phyloP scores from a whole-genome alignment of 2,797 vertebrate genomes.

The Pristis pectinata region DNA sequence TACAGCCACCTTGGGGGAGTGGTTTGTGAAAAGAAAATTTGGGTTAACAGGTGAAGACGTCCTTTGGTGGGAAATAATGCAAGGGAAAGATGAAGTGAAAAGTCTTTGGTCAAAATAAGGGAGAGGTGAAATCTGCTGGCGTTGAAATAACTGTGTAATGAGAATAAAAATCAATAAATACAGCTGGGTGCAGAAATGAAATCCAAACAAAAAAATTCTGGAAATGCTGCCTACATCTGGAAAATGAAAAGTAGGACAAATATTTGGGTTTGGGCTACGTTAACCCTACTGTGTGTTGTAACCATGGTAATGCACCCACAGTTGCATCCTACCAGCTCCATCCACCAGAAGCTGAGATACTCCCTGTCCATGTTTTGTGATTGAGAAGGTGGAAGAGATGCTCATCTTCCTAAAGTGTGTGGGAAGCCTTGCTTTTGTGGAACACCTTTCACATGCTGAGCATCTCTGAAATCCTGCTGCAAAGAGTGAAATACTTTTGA shows the following conservation, averaged over 20 bases:
- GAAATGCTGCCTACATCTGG: not conserved
- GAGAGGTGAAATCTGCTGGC: not conserved
- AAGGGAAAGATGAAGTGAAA: not conserved
- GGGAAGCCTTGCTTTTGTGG: not conserved
- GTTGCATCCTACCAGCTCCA: not conserved
- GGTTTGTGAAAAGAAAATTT: not conserved
- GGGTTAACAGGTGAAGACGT: not conserved
- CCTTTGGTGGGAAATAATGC: not conserved
- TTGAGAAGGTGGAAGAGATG: not conserved
- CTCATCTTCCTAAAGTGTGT: not conserved
- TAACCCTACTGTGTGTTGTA: not conserved
- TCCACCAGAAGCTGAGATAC: not conserved
- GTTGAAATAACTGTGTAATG: not conserved
- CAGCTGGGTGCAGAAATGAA: not conserved
- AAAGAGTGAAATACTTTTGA: not conserved
- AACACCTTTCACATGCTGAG: not conserved
- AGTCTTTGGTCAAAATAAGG: not conserved
- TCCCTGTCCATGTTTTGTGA: not conserved
- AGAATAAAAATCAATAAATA: not conserved
- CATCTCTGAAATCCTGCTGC: not conserved
- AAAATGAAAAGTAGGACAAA: not conserved
- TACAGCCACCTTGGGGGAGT: not conserved
- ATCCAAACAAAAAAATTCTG: not conserved
- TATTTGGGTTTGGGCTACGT: not conserved
- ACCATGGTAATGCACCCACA: not conserved